phyloP scores from a whole-genome alignment of 2,113 vertebrate genomes.

The Gila orcuttii region DNA sequence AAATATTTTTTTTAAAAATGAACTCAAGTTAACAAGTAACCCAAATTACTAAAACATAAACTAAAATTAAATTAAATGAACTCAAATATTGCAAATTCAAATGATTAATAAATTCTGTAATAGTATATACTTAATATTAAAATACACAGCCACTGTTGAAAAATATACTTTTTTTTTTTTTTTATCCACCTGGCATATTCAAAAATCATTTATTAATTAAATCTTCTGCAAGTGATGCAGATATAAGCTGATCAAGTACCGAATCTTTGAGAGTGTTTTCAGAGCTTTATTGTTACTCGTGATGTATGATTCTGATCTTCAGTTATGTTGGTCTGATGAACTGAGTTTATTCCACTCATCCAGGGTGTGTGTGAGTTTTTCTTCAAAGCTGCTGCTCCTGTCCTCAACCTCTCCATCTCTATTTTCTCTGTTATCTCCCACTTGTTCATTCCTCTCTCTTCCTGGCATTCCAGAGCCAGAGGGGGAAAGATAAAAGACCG shows the following conservation, averaged over 20 bases:
- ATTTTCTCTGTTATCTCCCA: neutral
- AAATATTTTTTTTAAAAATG: too few species aligned
- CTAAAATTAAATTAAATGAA: too few species aligned
- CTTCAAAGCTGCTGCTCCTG: neutral
- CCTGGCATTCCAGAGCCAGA: constrained; percentile 27
- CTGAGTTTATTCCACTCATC: neutral
- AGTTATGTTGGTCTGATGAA: constrained; percentile 13
- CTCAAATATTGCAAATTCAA: too few species aligned
- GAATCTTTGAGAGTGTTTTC: neutral
- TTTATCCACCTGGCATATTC: too few species aligned
- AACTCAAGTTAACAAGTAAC: too few species aligned
- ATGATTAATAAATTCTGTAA: neutral
- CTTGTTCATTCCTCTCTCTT: neutral
- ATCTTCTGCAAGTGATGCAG: neutral
- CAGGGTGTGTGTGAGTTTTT: neutral
- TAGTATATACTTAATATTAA: neutral
- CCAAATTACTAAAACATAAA: too few species aligned
- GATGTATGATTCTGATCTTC: constrained; percentile 6
- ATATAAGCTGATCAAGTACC: neutral
- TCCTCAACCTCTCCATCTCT: constrained; percentile 20
- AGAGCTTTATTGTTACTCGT: neutral
- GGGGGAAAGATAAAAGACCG: constrained; percentile 42
- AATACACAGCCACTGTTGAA: neutral
- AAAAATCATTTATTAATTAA: neutral
- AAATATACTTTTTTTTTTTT: too few species aligned